These are phyloP conservation scores for Tenualosa thibaudeaui DNA, from an alignment of 2,797 vertebrate species.

Conservation along the genomic window DNA sequence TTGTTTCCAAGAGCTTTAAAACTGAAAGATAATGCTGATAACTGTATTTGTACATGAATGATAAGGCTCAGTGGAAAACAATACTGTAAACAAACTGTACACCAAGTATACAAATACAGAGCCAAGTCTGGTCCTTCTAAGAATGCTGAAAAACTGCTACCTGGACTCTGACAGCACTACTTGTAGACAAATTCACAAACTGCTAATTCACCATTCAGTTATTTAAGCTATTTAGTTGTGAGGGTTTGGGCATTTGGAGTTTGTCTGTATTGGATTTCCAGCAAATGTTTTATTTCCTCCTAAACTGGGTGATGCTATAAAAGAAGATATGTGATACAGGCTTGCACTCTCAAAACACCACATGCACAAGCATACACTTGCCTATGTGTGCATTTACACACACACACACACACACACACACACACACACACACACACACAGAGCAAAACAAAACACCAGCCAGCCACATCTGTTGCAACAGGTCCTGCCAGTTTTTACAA, in stretches of 20 bases:
- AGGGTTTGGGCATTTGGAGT: background rate
- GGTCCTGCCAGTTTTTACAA: constrained; percentile 16
- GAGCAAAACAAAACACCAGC: background rate
- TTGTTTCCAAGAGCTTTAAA: background rate
- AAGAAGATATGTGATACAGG: background rate
- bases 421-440: background rate
- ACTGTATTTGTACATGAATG: background rate
- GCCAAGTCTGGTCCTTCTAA: background rate
- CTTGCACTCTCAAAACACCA: constrained; percentile 15
- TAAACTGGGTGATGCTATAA: background rate
- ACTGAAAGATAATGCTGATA: background rate
- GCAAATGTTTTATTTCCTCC: background rate
- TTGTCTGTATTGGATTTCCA: background rate
- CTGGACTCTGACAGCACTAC: background rate
- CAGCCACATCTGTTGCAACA: constrained; percentile 34
- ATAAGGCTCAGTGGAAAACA: background rate
- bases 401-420: constrained; percentile 3
- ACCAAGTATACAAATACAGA: background rate
- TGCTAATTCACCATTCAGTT: background rate
- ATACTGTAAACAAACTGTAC: background rate
- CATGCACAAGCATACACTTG: background rate
- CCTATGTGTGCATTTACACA: too few relatives aligned
- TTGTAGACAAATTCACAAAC: background rate
- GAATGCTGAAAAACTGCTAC: background rate
- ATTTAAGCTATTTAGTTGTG: background rate